Percentiles rank a stretch among this genome's conserved stretches.
These are phyloP conservation scores for Pyrgus malvae DNA, from an alignment of 2,888 invertebrate genomes.

Conservation along the genomic window DNA sequence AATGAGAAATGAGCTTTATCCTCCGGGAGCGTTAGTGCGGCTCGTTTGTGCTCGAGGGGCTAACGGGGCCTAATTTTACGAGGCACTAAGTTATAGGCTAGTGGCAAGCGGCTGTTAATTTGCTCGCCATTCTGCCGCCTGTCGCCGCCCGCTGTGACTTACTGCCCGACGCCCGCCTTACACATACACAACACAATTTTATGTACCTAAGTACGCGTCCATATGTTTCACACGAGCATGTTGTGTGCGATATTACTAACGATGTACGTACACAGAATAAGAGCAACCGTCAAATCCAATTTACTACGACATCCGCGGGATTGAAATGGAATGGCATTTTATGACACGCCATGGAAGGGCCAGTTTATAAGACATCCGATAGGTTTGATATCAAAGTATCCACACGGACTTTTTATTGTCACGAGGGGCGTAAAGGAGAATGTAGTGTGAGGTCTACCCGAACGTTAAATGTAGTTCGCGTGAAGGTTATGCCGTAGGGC, in stretches of 20 bases:
- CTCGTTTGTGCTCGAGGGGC: slow-evolving; percentile 58
- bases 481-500: slow-evolving; percentile 43
- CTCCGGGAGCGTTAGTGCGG: slow-evolving; percentile 49
- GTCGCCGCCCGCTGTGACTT: slow-evolving; percentile 78
- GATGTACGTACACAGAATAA: slow-evolving; percentile 4
- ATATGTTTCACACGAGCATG: slow-evolving; percentile 31
- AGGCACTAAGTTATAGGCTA: slow-evolving; percentile 77
- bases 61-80: slow-evolving; percentile 78
- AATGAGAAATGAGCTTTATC: slow-evolving; percentile 60
- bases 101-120: slow-evolving; percentile 77
- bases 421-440: slow-evolving; percentile 47
- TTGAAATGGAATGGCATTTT: slow-evolving; percentile 21
- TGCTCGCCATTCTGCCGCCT: slow-evolving; percentile 66
- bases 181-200: slow-evolving; percentile 34
- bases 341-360: slow-evolving; percentile 32
- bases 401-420: slow-evolving; percentile 69
- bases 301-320: slow-evolving; percentile 8
- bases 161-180: slow-evolving; percentile 43
- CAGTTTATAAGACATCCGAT: slow-evolving; percentile 67
- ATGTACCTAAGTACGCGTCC: slow-evolving; percentile 43
- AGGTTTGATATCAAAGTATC: slow-evolving; percentile 39
- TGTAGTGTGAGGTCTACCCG: slow-evolving; percentile 33
- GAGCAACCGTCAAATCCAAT: slow-evolving; percentile 13
- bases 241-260: slow-evolving; percentile 17
- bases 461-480: slow-evolving; percentile 27